These are phyloP conservation scores for Cuniculus paca DNA, from an alignment of 2,797 vertebrate genomes.

Conservation along the genomic window DNA sequence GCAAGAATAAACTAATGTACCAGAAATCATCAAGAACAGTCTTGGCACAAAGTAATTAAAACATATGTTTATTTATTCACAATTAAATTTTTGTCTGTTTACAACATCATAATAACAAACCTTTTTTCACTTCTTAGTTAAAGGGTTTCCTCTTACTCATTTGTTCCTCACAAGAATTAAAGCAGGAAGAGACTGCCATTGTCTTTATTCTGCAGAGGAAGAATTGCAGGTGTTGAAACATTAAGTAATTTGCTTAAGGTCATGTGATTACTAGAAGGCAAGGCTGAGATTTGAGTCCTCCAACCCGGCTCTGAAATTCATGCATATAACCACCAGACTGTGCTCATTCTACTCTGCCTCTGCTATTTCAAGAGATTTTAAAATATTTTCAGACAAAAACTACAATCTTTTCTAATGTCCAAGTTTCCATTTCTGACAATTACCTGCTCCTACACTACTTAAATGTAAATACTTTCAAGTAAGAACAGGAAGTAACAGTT, in stretches of 20 bases:
- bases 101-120: not conserved
- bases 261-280: not conserved
- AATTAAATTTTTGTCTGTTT: not conserved
- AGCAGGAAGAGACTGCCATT: not conserved
- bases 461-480: no score
- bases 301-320: not conserved
- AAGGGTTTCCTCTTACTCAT: not conserved
- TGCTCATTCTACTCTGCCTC: no score
- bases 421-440: no score
- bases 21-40: not conserved
- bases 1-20: not conserved
- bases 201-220: not conserved
- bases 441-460: no score
- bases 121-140: not conserved
- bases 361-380: no score
- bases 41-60: constrained; percentile 31
- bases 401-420: no score
- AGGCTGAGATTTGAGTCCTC: not conserved
- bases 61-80: not conserved
- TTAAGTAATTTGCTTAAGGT: not conserved
- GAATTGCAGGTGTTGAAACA: constrained; percentile 6
- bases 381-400: no score
- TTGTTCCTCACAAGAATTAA: constrained; percentile 38
- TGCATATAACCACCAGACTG: not conserved
- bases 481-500: not conserved